phyloP scores from a whole-genome alignment of 2,113 vertebrate species.

The Rhynchopsitta pachyrhyncha region DNA sequence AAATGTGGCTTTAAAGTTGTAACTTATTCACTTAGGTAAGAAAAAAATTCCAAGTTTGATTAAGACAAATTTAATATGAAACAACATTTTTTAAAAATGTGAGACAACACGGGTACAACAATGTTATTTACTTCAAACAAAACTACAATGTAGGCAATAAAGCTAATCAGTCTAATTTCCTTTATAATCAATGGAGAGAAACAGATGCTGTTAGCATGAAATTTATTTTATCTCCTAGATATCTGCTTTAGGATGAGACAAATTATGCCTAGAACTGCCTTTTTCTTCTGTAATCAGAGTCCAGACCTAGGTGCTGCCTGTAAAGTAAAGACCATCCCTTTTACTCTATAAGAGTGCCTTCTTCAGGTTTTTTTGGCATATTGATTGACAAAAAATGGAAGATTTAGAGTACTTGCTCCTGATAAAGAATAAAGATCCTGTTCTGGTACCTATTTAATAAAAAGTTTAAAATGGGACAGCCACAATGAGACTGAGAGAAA shows the following conservation, averaged over 20 bases:
- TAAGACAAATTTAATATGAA: background rate
- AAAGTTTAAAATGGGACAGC: background rate
- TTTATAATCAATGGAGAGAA: slow-evolving; percentile 1
- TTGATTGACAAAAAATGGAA: background rate
- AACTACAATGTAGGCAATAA: background rate
- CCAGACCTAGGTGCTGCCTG: background rate
- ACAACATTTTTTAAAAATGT: background rate
- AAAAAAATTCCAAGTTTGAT: background rate
- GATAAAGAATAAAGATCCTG: background rate
- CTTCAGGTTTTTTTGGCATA: background rate
- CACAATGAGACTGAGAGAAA: background rate
- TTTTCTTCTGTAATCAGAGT: background rate
- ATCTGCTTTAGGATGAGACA: background rate
- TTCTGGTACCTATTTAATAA: background rate
- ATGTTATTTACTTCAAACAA: background rate
- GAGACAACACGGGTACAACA: background rate
- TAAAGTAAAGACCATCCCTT: background rate
- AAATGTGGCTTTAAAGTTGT: background rate
- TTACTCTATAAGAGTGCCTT: background rate
- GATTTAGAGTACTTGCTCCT: background rate
- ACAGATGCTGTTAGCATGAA: background rate
- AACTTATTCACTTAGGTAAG: background rate
- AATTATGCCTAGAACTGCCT: background rate
- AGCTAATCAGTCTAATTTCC: background rate
- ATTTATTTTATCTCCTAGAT: slow-evolving; percentile 7